Evolutionary conservation across 2,113 vertebrate species (phyloP).

Genomic region (Platysternon megacephalum): DNA sequence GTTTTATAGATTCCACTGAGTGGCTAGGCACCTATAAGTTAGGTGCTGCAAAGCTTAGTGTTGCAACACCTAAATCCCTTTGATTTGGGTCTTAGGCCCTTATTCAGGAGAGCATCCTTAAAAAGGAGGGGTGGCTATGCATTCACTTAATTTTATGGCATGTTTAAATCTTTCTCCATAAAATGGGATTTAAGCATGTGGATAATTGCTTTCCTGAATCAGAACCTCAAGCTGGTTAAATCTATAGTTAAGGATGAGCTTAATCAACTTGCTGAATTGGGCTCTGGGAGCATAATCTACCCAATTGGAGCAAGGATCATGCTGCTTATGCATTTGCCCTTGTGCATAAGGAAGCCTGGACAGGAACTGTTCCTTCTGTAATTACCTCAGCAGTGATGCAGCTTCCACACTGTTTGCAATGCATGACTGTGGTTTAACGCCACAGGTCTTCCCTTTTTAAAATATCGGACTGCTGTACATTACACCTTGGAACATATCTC

Average conservation of each 20-base stretch:
- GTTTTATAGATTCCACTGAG: no score
- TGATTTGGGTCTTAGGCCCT: not conserved
- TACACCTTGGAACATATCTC: not conserved
- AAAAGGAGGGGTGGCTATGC: not conserved
- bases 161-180: not conserved
- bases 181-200: not conserved
- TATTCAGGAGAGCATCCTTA: not conserved
- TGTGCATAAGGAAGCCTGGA: not conserved
- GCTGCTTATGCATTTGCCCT: not conserved
- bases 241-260: not conserved
- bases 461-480: not conserved
- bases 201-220: not conserved
- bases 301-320: not conserved
- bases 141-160: not conserved
- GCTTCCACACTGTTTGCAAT: not conserved
- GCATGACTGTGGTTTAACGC: not conserved
- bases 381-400: not conserved
- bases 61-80: accelerated
- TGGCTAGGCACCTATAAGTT: not conserved
- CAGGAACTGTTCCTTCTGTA: not conserved
- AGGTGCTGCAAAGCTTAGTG: not conserved
- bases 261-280: not conserved
- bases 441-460: not conserved
- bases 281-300: not conserved
- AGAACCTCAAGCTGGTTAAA: not conserved